Base-by-base conservation (phyloP, 2,113 vertebrate genomes). In the Anguilla japonica region DNA sequence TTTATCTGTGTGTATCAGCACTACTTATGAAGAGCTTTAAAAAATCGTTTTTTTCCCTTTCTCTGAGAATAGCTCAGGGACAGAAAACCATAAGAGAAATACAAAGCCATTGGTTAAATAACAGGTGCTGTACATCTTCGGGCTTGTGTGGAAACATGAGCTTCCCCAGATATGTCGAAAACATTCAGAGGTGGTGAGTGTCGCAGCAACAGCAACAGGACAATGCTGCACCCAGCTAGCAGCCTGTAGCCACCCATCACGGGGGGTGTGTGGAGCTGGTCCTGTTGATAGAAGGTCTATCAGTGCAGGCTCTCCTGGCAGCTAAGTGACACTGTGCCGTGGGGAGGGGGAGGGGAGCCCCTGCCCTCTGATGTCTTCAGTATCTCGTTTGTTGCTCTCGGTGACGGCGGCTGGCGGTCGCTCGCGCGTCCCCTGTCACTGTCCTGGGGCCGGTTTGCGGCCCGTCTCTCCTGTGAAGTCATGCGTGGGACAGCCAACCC, bases 401-500 rank as follows among this genome's bases (percentile, higher is more conserved):
- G 18, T 39, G 40, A 78, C 88, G 87, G 86, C 87, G 57, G 5
- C 81, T 80, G 81, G 87, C 84, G 71, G 26, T 16, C 14, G 87
- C 88, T 85, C 80, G 81, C 86, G 86, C 80, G 5, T 79, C 80
- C 90, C 88, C 92, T 91, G 91, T 93, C 93, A 90, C 86, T 92
- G 88, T 89, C 92, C 89, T 89, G 84, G 87, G 81, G 89, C 88
- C 0, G 34, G 85, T 86, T 34, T 39, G 15, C 60, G 87, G 90
- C 81, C 75, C 41, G 67, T n/a, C 82, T 56, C 34, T 71, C 88
- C 90, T 91, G 92, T 89, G 92, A 90, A 88, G 91, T 88, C 91
- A 91, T 89, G 92, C 91, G 82, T 94, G 90, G 88, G 91, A 91
- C 91, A 87, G 87, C 83, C 82, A 46, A 4, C 89, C 78, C 11